Evolutionary conservation across 2,113 vertebrate genomes (phyloP), one percentile per base, ranked within the genome.

Genomic region (Chrysemys picta): DNA sequence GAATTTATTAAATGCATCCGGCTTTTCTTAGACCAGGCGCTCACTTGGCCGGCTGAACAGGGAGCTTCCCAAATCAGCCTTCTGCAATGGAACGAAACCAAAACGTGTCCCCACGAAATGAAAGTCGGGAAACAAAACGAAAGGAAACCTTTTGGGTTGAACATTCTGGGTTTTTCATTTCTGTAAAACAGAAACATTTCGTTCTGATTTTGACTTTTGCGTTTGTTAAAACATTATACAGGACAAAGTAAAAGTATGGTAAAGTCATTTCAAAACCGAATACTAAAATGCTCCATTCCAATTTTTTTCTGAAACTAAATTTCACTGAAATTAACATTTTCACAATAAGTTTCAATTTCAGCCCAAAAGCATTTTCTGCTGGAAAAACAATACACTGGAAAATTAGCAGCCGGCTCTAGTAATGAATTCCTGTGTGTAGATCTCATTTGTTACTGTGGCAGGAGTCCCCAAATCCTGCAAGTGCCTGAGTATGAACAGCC

Each of bases 391-490:
- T 8, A 27, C 12, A 2, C 4, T 78, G 38, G 25, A 78, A 47
- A 84, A 4, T 1, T 16, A 78, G 42, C 82, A 16, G 3, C 1
- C 1, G 6, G 19, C 8, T 47, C 0, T 1, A n/a, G 8, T n/a
- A 75, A 72, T 8, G 6, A 25, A 80, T 2, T 9, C 72, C 25
- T 5, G 6, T 1, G 4, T n/a, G 24, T 47, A 35, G 24, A 62
- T 17, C n/a, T 29, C 13, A 31, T 93, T 42, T 10, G 0, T 35
- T 3, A 0, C 49, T 3, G 1, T 45, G 45, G 24, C 21, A 65
- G 10, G 38, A 62, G 16, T 1, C 13, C 76, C 52, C 7, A 29
- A 24, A 19, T n/a, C 75, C 31, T 14, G 16, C 16, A 13, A 31
- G 45, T 2, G 0, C 2, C 53, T 82, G 80, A 16, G 35, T 0